Conservation (phyloP, 1,140 invertebrate genomes). For the Orchesella cincta region DNA sequence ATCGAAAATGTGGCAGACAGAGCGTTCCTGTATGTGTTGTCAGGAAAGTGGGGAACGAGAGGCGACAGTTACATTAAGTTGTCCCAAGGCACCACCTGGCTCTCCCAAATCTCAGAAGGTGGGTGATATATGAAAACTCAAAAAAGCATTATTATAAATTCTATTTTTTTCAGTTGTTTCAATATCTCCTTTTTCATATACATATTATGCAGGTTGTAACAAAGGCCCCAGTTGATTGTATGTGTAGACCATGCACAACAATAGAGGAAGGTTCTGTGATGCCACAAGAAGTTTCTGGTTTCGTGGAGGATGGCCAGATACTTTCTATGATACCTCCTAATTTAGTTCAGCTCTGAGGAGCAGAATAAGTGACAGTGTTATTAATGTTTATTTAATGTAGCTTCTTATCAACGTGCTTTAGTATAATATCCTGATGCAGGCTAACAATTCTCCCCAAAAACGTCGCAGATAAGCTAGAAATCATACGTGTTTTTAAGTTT, state of each 20-base stretch:
- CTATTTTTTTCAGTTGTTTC: constrained; percentile 24
- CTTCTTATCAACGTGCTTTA: not conserved
- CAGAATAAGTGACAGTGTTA: not conserved
- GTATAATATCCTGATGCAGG: constrained; percentile 1
- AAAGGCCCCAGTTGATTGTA: constrained; percentile 79
- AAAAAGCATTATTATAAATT: constrained; percentile 25
- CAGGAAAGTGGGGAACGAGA: constrained; percentile 90
- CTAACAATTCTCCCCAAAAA: not conserved
- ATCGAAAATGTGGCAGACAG: constrained; percentile 95
- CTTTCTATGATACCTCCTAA: constrained; percentile 45
- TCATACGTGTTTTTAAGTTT: not conserved
- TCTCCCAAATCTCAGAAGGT: constrained; percentile 84
- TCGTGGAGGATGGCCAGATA: constrained; percentile 73
- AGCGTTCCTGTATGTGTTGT: constrained; percentile 90
- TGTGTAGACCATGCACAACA: constrained; percentile 87
- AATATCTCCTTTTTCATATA: not conserved
- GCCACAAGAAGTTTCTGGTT: constrained; percentile 85
- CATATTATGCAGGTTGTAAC: constrained; percentile 70
- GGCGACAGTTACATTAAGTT: constrained; percentile 77
- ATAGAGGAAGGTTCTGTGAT: constrained; percentile 83
- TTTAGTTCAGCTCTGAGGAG: constrained; percentile 36
- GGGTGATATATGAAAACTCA: constrained; percentile 41
- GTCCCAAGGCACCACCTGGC: constrained; percentile 82
- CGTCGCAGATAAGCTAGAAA: constrained; percentile 5
- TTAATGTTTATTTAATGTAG: not conserved